Base-by-base conservation (phyloP, 2,113 vertebrate species). In the Laterallus jamaicensis region DNA sequence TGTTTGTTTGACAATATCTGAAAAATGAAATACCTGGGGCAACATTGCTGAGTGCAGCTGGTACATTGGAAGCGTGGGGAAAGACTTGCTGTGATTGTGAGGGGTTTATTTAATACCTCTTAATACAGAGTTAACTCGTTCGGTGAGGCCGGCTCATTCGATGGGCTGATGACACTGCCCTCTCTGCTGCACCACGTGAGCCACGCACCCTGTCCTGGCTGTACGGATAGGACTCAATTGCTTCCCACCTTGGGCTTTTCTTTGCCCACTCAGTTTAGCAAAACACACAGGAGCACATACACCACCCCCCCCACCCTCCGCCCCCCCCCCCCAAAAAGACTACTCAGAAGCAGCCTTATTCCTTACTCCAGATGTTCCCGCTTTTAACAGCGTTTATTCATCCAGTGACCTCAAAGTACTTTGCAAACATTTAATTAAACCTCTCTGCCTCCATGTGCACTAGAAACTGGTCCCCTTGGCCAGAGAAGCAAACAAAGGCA, bases 21-120 rank as follows among this genome's bases (percentile, higher is more conserved):
- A 95, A 96, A 97, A 97, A 96, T 95, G 31, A 94, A 96, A 68
- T 95, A 93, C 91, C 92, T 71, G 74, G 90, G 91, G 91, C 87
- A 93, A 93, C 32, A 3, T 44, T 2, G 39, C 67, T 81, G 79
- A 54, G 42, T 76, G 74, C 67, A 82, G 87, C 82, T 68, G 66
- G 81, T 63, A 89, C 67, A 12, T n/a, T 39, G 68, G 35, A 93
- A 97, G 86, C 8, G 0, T 18, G 81, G 62, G 91, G 75, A 96
- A 95, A 60, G 18, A 52, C 77, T 89, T 80, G 35, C 87, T 90
- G 73, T 70, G 76, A 77, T 83, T 96, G 88, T 58, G 22, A 44
- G 50, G 60, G 50, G 13, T 82, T 95, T 88, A 85, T 95, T 86
- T 55, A 85, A 85, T 49, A 42, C 49, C 35, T 94, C 71, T 84